phyloP scores from a whole-genome alignment of 1,140 invertebrate species.

The Meloidogyne floridensis region DNA sequence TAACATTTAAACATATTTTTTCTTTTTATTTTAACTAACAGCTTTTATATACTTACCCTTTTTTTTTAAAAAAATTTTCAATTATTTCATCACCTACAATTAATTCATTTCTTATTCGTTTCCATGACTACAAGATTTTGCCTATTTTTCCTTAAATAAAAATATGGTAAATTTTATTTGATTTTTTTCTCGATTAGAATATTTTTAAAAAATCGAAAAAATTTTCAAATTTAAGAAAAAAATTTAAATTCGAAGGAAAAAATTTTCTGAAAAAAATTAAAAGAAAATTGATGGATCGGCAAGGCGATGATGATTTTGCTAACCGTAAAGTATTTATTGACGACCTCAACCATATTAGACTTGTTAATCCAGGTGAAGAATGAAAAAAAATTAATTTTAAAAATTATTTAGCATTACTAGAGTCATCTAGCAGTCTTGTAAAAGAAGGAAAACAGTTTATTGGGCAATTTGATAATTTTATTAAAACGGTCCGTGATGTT shows the following conservation, averaged over 20 bases:
- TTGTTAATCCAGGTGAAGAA: slow-evolving; percentile 22
- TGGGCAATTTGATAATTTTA: slow-evolving; percentile 14
- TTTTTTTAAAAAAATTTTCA: background rate
- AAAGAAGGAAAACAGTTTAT: slow-evolving; percentile 23
- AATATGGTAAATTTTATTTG: too few relatives aligned
- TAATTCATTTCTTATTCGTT: background rate
- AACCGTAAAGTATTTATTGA: slow-evolving; percentile 28
- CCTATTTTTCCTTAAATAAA: background rate
- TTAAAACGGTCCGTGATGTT: slow-evolving; percentile 14
- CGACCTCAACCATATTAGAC: slow-evolving; percentile 25
- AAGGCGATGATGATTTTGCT: slow-evolving; percentile 3
- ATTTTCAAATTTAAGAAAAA: background rate
- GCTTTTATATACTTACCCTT: background rate
- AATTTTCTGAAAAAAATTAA: background rate
- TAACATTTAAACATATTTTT: background rate
- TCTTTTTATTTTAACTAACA: too few relatives aligned
- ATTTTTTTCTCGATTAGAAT: too few relatives aligned
- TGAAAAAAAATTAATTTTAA: background rate
- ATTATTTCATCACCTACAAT: background rate
- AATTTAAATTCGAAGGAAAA: background rate
- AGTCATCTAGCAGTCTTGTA: slow-evolving; percentile 15
- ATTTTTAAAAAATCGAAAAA: too few relatives aligned
- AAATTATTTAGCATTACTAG: slow-evolving; percentile 9
- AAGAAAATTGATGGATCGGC: slow-evolving; percentile 13
- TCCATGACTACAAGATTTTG: background rate